Conservation (phyloP, 2,888 invertebrate species). For the Eupithecia dodoneata region DNA sequence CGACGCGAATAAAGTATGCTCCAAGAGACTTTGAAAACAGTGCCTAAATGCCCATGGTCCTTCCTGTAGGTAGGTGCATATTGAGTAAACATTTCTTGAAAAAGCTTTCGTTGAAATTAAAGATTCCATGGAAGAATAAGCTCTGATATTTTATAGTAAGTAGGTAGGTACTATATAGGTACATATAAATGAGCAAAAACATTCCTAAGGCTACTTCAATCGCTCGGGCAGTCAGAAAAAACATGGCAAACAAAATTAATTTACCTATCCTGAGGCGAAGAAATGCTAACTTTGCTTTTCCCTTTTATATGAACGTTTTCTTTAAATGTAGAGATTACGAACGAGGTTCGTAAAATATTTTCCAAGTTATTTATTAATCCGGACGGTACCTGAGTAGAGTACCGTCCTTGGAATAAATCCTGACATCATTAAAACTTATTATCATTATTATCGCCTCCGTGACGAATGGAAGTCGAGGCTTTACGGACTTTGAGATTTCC, state of each 20-base stretch:
- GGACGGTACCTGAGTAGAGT: no score
- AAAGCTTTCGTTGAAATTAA: neutral
- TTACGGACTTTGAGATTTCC: slow-evolving; percentile 42
- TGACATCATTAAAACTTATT: slow-evolving; percentile 65
- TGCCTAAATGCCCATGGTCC: no score
- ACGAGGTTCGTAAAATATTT: slow-evolving; percentile 45
- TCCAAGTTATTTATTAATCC: slow-evolving; percentile 38
- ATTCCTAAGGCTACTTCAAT: neutral
- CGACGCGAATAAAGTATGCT: no score
- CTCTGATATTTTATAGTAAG: neutral
- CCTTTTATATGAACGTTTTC: slow-evolving; percentile 45
- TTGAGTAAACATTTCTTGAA: neutral
- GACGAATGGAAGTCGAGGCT: slow-evolving; percentile 44
- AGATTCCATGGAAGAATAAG: neutral
- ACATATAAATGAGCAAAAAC: neutral
- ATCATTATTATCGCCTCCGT: slow-evolving; percentile 52
- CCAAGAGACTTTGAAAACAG: no score
- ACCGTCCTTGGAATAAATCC: slow-evolving; percentile 55
- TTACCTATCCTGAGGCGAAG: slow-evolving; percentile 56
- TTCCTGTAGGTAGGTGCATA: neutral
- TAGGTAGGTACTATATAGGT: neutral
- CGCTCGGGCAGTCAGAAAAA: slow-evolving; percentile 1
- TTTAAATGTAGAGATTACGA: slow-evolving; percentile 52
- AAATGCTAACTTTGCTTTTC: slow-evolving; percentile 58
- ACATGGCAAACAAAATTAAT: slow-evolving; percentile 58